Base-by-base conservation (phyloP, 2,888 invertebrate species). In the Helobdella robusta region DNA sequence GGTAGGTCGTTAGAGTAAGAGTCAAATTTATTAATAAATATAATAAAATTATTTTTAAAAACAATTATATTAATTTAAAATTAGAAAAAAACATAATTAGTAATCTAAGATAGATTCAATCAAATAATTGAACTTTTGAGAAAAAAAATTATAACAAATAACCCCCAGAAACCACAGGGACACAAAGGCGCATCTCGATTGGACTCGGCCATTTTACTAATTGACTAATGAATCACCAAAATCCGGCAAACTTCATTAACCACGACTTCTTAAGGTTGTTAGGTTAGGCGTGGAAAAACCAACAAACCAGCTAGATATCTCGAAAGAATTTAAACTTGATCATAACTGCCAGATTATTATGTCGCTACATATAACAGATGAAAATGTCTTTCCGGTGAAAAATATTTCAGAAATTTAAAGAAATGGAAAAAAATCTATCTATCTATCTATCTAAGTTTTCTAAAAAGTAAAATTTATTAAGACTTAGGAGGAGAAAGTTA, bases 121-220 rank as follows among this genome's bases (percentile, higher is more conserved):
- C 11, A 52, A 18, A 11, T 15, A 52, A 40, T 15, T 52, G 23
- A n/a, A 52, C 8, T 40, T 18, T 54, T 54, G 28, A 18, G 8
- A 25, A 54, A 54, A 20, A 5, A 54, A 20, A 20, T 3, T 20
- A 40, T 40, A 40, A 11, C 11, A 40, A 40, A 40, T 64, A 58
- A 72, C 72, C 72, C 72, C 67, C 67, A 72, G 59, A 72, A 72
- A 50, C 72, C 72, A 66, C 72, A 72, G 8, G 72, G 71, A 56
- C 72, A 72, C 35, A 68, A 28, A 18, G 68, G 68, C 25, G 70
- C 64, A 36, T 68, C 59, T 59, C 68, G 67, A 54, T 70, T 69
- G 30, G 71, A 71, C 28, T 71, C 71, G n/a, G 69, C 71, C 71
- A 71, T 71, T 28, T 20, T 50, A 30, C 44, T 56, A 61, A 23